Evolutionary conservation across 2,888 invertebrate genomes (phyloP), one percentile per base, ranked within the genome.

Genomic region (Conomelus anceps): DNA sequence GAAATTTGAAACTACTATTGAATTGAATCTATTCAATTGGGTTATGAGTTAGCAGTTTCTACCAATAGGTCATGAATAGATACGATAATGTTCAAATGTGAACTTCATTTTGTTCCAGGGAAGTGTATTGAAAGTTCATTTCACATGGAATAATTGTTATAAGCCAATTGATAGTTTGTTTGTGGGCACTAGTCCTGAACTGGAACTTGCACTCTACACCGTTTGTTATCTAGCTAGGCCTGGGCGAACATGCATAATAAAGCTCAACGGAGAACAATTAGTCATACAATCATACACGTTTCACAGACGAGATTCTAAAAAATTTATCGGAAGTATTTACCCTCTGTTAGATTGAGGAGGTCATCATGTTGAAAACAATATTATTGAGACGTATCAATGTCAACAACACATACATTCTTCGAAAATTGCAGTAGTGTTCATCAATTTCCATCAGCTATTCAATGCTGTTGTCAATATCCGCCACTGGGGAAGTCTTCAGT

Each of bases 171-270:
- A 92, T 22, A 93, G 94, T 20, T 93, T 94, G 92, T 93, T 94
- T 91, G 92, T 94, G 22, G 94, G 94, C 3, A 94, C 94, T 0
- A 94, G 94, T 90, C 95, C 95, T 0, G 95, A 95, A 91, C 93
- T 95, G 90, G 95, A 95, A 91, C 93, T 96, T 93, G 94, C 95
- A 11, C 92, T 95, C n/a, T 95, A 95, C 92, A 95, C 95, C 0
- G 92, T 95, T 23, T 96, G 95, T 92, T 95, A 94, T 91, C 93
- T 95, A 88, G 92, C 94, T 24, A 93, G 94, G 63, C 94, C 95
- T 0, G 94, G 94, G 89, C 91, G 93, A 84, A 92, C 93, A 22
- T 95, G 95, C 90, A 93, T 93, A 0, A 92, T 95, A 85, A 92
- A 92, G 0, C 92, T 94, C 9, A 93, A 93, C 29, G 93, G 93